phyloP scores from a whole-genome alignment of 2,113 vertebrate species.

The Pleuronectes platessa region DNA sequence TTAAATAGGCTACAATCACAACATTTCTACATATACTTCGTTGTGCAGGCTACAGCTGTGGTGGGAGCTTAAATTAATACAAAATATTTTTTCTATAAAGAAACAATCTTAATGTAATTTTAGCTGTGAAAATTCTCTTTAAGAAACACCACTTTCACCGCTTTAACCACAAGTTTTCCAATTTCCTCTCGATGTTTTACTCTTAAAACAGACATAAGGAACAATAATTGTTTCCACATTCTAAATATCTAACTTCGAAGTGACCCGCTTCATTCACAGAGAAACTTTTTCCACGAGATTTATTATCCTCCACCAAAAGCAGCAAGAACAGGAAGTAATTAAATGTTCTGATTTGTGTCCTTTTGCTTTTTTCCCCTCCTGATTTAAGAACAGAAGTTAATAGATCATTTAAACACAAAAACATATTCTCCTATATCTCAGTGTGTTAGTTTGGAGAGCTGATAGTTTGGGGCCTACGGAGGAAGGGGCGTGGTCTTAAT shows the following conservation, averaged over 20 bases:
- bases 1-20: neutral
- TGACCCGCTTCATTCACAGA: neutral
- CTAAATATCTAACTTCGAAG: constrained; percentile 11
- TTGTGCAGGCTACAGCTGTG: too few species aligned
- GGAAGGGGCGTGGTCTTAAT: neutral
- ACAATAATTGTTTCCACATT: neutral
- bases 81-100: neutral
- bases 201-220: neutral
- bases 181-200: neutral
- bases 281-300: constrained; percentile 4
- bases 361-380: neutral
- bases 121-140: neutral
- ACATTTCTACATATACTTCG: too few species aligned
- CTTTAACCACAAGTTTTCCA: too few species aligned
- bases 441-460: constrained; percentile 10
- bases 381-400: neutral
- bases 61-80: neutral
- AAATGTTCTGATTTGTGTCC: neutral
- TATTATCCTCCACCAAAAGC: constrained; percentile 26
- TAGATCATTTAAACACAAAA: neutral
- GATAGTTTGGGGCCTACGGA: neutral
- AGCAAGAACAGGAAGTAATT: constrained; percentile 24
- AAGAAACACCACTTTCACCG: neutral
- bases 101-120: neutral
- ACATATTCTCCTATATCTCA: neutral